Percentiles rank a stretch among this genome's conserved stretches.
Conservation (phyloP, 2,888 invertebrate genomes). For the Macrosiphum euphorbiae region DNA sequence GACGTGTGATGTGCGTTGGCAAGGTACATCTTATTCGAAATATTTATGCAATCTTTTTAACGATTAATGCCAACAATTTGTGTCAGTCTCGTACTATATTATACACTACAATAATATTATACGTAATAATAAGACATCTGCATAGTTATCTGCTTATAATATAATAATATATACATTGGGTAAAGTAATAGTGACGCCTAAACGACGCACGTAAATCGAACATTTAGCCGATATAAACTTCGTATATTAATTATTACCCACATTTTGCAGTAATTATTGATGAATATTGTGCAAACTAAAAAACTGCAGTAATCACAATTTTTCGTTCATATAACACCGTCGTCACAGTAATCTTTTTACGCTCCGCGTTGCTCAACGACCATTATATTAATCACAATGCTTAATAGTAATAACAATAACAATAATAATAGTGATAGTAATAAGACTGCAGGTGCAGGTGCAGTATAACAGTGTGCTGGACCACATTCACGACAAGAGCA, state of each 20-base stretch:
- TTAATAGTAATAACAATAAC: not conserved
- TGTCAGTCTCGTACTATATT: not conserved
- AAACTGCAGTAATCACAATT: not conserved
- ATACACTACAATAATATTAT: not conserved
- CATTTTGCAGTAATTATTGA: not conserved
- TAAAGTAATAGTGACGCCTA: not conserved
- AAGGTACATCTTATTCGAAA: not conserved
- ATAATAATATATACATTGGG: not conserved
- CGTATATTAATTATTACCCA: not conserved
- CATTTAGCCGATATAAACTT: not conserved
- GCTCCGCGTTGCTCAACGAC: constrained; percentile 19
- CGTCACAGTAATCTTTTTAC: constrained; percentile 1
- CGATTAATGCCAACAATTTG: not conserved
- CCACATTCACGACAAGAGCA: constrained; percentile 7
- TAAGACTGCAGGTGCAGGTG: not conserved
- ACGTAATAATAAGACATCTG: not conserved
- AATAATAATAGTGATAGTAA: not conserved
- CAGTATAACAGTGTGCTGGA: not conserved
- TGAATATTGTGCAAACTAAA: not conserved
- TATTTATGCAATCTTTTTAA: constrained; percentile 6
- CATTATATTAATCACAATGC: not conserved
- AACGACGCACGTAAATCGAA: not conserved
- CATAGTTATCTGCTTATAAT: not conserved
- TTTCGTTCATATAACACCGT: not conserved
- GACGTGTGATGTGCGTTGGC: constrained; percentile 18